Evolutionary conservation across 2,888 invertebrate species (phyloP).

Genomic region (Nineta flava): DNA sequence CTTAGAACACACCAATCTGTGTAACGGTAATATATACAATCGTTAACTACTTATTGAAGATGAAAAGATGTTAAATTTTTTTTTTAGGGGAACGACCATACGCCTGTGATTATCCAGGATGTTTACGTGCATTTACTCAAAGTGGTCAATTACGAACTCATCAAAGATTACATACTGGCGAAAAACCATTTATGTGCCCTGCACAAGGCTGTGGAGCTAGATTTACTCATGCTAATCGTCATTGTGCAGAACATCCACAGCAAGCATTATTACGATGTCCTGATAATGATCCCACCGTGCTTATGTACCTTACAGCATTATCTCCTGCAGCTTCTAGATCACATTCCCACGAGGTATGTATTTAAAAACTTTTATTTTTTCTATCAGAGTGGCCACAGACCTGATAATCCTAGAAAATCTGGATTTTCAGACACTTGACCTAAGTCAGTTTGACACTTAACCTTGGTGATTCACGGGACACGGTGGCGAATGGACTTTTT

Average conservation of each 20-base stretch:
- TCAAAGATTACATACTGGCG: slow-evolving; percentile 59
- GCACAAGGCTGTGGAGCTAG: slow-evolving; percentile 43
- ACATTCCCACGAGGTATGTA: background rate
- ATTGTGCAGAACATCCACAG: slow-evolving; percentile 55
- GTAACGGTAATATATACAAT: background rate
- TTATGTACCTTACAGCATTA: background rate
- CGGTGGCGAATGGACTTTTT: too few species aligned
- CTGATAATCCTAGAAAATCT: too few species aligned
- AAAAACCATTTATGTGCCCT: slow-evolving; percentile 57
- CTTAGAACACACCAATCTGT: too few species aligned
- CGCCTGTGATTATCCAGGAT: slow-evolving; percentile 54
- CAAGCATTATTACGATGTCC: slow-evolving; percentile 33
- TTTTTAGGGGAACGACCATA: slow-evolving; percentile 52
- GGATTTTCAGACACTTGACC: too few species aligned
- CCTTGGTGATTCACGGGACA: too few species aligned
- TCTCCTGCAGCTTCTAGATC: slow-evolving; percentile 2
- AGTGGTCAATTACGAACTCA: slow-evolving; percentile 65
- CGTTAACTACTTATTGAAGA: background rate
- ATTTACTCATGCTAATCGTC: slow-evolving; percentile 62
- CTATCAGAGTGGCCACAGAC: too few species aligned
- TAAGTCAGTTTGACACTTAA: too few species aligned
- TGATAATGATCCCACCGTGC: background rate
- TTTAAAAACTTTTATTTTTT: too few species aligned
- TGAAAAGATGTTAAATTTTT: background rate
- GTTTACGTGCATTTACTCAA: slow-evolving; percentile 55